Base-by-base conservation (phyloP, 2,888 invertebrate genomes). In the Eupithecia insigniata region DNA sequence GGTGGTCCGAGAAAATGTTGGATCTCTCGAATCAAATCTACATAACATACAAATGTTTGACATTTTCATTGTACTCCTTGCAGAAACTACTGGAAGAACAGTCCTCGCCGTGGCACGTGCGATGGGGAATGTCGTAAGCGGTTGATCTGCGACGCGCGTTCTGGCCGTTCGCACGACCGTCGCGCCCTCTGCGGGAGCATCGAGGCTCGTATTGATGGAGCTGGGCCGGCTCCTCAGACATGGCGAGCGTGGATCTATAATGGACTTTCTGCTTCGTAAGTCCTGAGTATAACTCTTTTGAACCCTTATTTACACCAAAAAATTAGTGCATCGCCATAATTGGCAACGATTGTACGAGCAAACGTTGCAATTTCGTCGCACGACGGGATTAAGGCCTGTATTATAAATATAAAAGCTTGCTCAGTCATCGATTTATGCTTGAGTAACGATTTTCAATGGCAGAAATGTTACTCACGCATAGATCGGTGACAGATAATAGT, bases 191-290 rank as follows among this genome's bases (percentile, higher is more conserved):
- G 98, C 88, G 96, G 97, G 75, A 96, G 96, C 82, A 96, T 98
- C 43, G 98, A 98, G 85, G 97, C 97, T 26, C 96, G 97, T 81
- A 97, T 98, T 80, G 97, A 98, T 87, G 96, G 96, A 71, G 95
- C 96, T 16, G 92, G 96, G 12, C 96, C 93, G 51, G 86, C 93
- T 70, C 92, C 96, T 71, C 96, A 96, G 73, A 96, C 97, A 0
- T 98, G 98, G 98, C 95, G 96, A 78, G 97, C 97, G 12, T 98
- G 98, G 98, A 95, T 98, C 80, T 98, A 97, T 90, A 97, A 97
- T 80, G 97, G 98, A 81, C 95, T 98, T 71, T 96, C 97, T 78
- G 96, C 97, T 87, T 98, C 98, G 98, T 98, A 96, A 95, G 98
- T 69, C 26, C 1, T 16, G 8, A 22, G 2, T 51, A 12, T 55